A percentile compares a stretch with the other conserved stretches of the same genome.
Conservation (phyloP, 2,797 vertebrate genomes). For the Rhynchonycteris naso region DNA sequence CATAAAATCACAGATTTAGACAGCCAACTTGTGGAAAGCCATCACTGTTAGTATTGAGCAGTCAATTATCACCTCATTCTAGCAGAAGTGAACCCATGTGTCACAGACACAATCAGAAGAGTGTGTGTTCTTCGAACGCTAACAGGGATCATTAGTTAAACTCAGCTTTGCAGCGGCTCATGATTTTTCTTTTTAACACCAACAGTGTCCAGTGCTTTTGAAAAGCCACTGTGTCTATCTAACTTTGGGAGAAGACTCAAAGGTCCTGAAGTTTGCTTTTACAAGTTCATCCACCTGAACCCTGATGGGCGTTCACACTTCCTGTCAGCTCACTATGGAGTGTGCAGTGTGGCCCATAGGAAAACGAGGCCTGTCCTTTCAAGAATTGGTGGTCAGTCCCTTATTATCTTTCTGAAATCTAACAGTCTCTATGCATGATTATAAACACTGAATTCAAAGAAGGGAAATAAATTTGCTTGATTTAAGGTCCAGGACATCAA, state of each 20-base stretch:
- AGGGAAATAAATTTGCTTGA: not conserved
- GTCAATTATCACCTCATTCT: not conserved
- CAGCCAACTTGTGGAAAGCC: not conserved
- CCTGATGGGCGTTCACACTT: not conserved
- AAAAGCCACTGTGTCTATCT: not conserved
- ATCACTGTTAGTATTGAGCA: not conserved
- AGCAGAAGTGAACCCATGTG: not conserved
- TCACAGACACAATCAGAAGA: not conserved
- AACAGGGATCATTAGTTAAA: not conserved
- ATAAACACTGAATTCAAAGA: not conserved
- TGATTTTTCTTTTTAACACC: not conserved
- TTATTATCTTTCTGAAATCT: not conserved
- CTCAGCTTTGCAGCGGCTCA: not conserved
- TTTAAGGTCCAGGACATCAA: not conserved
- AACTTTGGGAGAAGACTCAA: not conserved
- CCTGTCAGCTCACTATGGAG: not conserved
- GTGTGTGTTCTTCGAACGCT: not conserved
- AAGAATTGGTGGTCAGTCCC: not conserved
- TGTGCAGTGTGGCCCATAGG: fast-evolving
- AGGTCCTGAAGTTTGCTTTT: not conserved
- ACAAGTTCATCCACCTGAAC: not conserved
- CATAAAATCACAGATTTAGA: not conserved
- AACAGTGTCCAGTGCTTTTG: not conserved
- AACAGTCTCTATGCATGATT: not conserved
- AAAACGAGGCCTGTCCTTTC: not conserved